Conservation (phyloP, 1,140 invertebrate genomes). For the Pogonomyrmex californicus region DNA sequence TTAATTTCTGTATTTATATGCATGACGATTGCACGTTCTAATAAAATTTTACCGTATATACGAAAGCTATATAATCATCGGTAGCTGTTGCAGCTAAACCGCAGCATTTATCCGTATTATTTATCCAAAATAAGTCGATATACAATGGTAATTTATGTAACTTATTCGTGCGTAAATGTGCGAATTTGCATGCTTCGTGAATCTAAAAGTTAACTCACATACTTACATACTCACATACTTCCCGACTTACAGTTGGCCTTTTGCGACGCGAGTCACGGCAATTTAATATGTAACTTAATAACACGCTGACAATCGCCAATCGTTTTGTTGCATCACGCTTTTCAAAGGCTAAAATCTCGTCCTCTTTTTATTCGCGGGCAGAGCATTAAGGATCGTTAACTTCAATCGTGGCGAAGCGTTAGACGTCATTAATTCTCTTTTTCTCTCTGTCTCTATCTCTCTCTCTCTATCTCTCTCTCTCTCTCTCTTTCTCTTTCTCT, state of each 20-base stretch:
- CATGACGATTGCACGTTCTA: too few species aligned
- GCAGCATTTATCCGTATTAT: not conserved
- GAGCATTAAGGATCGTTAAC: not conserved
- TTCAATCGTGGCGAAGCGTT: not conserved
- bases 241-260: not conserved
- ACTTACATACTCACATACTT: not conserved
- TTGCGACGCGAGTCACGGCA: not conserved
- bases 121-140: not conserved
- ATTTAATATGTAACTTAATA: slow-evolving; percentile 14
- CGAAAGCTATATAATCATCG: not conserved
- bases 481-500: not conserved
- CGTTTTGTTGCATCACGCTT: not conserved
- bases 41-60: not conserved
- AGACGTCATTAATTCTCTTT: not conserved
- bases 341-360: not conserved
- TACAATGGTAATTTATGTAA: not conserved
- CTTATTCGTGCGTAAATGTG: not conserved
- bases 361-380: not conserved
- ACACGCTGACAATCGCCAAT: not conserved
- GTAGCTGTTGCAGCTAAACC: too few species aligned
- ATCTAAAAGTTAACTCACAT: not conserved
- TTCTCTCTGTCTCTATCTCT: too few species aligned
- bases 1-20: too few species aligned
- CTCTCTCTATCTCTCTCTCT: not conserved
- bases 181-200: not conserved